Base-by-base conservation (phyloP, 2,888 invertebrate genomes). In the Salticus scenicus region DNA sequence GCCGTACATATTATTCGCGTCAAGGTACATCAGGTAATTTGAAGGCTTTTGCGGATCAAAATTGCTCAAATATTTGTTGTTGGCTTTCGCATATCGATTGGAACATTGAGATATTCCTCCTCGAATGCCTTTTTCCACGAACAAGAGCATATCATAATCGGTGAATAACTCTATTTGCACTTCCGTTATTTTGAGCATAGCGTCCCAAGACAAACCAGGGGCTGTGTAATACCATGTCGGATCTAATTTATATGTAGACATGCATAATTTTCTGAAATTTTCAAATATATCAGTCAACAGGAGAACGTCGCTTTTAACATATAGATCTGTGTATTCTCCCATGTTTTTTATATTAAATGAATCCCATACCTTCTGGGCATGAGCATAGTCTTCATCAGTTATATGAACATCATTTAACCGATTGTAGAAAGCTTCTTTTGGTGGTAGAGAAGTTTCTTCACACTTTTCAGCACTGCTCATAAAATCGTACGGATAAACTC, bases 151-250 rank as follows among this genome's bases (percentile, higher is more conserved):
- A 71, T 90, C 89, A 47, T 87, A 81, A 81, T 90, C 90, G 33
- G 84, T 84, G 1, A 90, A 77, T 37, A 89, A 76, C 76, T 90
- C 88, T 47, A 90, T 77, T 75, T 88, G 30, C 30, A 89, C 88
- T 66, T 74, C 78, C n/a, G 89, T 89, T 30, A 86, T 88, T 87
- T 90, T 90, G n/a, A 90, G 31, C 87, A 88, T 88, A 14, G 90
- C 90, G 87, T 90, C 89, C 90, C 90, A 91, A 31, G 89, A 87
- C 31, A 90, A 82, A 17, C 89, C 89, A 8, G 90, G 90, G 63
- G 87, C 75, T 12, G 89, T 89, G 70, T 81, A 90, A 30, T 74
- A 74, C 74, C 63, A 74, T n/a, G 33, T 31, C 8, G 89, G 89
- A 86, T 90, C 90, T 51, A 90, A 81, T 67, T 88, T 73, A 79